phyloP scores from a whole-genome alignment of 2,888 invertebrate species.

The Acleris literana region DNA sequence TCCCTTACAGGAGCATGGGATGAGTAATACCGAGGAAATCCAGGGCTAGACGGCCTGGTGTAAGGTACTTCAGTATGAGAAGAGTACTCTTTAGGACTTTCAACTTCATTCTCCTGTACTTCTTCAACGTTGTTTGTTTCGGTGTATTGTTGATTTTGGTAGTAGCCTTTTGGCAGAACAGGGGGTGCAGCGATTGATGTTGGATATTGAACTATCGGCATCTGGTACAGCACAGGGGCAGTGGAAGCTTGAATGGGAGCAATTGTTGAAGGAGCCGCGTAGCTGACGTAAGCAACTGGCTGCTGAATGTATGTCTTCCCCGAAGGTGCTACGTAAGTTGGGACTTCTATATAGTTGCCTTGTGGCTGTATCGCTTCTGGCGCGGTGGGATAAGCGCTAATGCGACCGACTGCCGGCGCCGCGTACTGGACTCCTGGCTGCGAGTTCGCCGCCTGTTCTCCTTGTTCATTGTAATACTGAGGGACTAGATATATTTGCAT shows the following conservation, averaged over 20 bases:
- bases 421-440: constrained; percentile 56
- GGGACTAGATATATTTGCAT: constrained; percentile 79
- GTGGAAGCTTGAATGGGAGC: constrained; percentile 54
- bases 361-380: constrained; percentile 62
- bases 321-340: constrained; percentile 58
- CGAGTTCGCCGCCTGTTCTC: constrained; percentile 48
- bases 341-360: constrained; percentile 65
- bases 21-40: constrained; percentile 66
- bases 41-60: constrained; percentile 47
- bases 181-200: constrained; percentile 57
- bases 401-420: constrained; percentile 45
- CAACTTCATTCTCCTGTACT: constrained; percentile 54
- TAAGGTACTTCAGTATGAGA: constrained; percentile 59
- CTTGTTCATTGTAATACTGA: constrained; percentile 65
- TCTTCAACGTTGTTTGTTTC: constrained; percentile 64
- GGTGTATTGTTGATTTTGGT: constrained; percentile 55
- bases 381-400: constrained; percentile 51
- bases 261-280: constrained; percentile 59
- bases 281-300: constrained; percentile 59
- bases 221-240: constrained; percentile 51
- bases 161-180: constrained; percentile 57
- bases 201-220: constrained; percentile 63
- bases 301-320: constrained; percentile 62
- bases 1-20: constrained; percentile 61
- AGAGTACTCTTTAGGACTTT: constrained; percentile 55